These are phyloP conservation scores for Bombyx mandarina DNA, from an alignment of 1,140 invertebrate genomes.

Conservation along the genomic window DNA sequence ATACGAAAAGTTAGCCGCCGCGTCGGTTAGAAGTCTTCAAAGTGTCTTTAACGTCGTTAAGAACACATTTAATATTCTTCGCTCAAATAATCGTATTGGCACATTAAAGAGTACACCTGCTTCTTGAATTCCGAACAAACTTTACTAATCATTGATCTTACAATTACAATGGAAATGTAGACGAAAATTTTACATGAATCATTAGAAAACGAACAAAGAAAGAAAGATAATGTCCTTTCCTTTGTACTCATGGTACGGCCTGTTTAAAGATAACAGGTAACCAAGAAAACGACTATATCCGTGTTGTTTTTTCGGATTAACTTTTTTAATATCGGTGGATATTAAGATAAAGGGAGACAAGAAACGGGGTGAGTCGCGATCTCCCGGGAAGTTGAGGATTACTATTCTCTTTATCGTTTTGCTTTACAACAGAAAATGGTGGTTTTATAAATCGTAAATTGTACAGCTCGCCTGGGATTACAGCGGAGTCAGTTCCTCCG, in stretches of 20 bases:
- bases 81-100: not conserved
- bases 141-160: not conserved
- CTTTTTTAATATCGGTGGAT: conserved; percentile 38
- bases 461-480: conserved; percentile 35
- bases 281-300: not conserved
- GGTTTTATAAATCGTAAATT: conserved; percentile 46
- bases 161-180: not conserved
- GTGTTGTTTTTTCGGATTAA: conserved; percentile 28
- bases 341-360: conserved; percentile 28
- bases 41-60: conserved; percentile 2
- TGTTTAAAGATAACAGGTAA: conserved; percentile 4
- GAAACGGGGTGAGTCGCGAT: conserved; percentile 16
- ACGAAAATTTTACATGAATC: not conserved
- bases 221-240: too few species aligned
- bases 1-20: not conserved
- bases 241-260: not conserved
- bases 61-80: not conserved
- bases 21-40: conserved; percentile 2
- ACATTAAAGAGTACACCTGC: not conserved
- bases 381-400: conserved; percentile 17
- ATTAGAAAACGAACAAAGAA: not conserved
- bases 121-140: too few species aligned
- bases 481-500: conserved; percentile 32
- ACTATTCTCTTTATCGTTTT: conserved; percentile 36
- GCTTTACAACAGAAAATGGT: conserved; percentile 33